Base-by-base conservation (phyloP, 2,113 vertebrate genomes). In the Lipophrys pholis region DNA sequence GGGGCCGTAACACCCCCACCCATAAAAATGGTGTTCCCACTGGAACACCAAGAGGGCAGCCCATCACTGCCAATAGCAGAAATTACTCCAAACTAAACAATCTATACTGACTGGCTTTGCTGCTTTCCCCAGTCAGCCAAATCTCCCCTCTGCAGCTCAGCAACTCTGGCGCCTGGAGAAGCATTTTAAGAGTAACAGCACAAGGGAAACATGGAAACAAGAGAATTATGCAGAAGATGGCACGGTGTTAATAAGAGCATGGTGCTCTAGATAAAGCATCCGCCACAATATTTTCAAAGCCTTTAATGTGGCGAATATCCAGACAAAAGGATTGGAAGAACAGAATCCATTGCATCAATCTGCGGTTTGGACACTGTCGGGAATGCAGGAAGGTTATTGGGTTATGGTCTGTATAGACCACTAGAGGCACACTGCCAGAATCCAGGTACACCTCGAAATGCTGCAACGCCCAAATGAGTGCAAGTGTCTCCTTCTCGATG, bases 301-400 rank as follows among this genome's bases (percentile, higher is more conserved):
- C 35, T 39, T 50, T 50, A 17, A 50, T 63, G 46, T 63, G 45
- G 30, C n/a, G 35, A 3, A 63, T 17, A 8, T 63, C 46, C 35
- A 63, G 17, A 16, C 60, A 50, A 3, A 11, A 45, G 1, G 43
- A 12, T 9, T 45, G 11, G 11, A 45, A 45, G 11, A 12, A 45
- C 11, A 45, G 6, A 11, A 14, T 14, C 43, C 43, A 45, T 5
- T 3, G 43, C 43, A 45, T 43, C 42, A 43, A 6, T 12, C 43
- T 45, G 11, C 43, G 43, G 3, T 45, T 45, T 12, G 11, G 43
- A 12, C 43, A 14, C 2, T 45, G 43, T 2, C 11, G 3, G 1
- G 11, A 5, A 6, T 45, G 11, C 5, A 45, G 43, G 11, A 45
- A 45, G 1, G 43, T 45, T 8, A 45, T 5, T 12, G 16, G 61